phyloP scores from a whole-genome alignment of 2,113 vertebrate species.

The Lynx canadensis region DNA sequence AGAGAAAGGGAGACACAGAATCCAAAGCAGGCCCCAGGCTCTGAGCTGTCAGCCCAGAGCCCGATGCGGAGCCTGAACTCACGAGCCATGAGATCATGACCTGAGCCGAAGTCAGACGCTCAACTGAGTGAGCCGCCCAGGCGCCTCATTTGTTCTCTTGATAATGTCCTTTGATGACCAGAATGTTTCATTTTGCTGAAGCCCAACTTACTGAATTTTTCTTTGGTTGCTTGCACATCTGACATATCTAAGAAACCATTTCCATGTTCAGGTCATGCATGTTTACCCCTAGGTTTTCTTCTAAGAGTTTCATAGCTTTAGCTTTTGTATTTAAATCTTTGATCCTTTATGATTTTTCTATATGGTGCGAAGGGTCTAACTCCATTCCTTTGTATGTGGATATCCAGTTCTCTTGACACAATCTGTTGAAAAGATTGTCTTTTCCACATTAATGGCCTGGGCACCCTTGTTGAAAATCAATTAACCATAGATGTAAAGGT shows the following conservation, averaged over 20 bases:
- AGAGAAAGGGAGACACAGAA: no score
- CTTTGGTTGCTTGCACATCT: not conserved
- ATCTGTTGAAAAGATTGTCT: not conserved
- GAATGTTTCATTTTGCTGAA: not conserved
- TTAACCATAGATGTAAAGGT: not conserved
- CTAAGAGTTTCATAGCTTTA: not conserved
- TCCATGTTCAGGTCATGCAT: not conserved
- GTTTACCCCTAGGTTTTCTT: not conserved
- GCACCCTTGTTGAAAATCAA: not conserved
- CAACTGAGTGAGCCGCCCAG: no score
- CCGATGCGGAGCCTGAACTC: no score
- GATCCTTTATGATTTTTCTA: not conserved
- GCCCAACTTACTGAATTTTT: not conserved
- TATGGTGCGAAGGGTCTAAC: not conserved
- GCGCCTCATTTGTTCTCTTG: not conserved
- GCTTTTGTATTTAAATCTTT: not conserved
- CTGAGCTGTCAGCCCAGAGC: no score
- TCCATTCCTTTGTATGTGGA: not conserved
- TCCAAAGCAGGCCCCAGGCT: no score
- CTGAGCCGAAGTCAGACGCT: no score
- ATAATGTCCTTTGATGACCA: not conserved
- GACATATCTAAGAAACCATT: not conserved
- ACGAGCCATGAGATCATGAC: no score
- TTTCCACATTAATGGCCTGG: not conserved
- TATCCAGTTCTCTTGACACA: not conserved